A percentile compares a stretch with the other conserved stretches of the same genome.
Conservation (phyloP, 2,113 vertebrate genomes). For the Pungitius pungitius region DNA sequence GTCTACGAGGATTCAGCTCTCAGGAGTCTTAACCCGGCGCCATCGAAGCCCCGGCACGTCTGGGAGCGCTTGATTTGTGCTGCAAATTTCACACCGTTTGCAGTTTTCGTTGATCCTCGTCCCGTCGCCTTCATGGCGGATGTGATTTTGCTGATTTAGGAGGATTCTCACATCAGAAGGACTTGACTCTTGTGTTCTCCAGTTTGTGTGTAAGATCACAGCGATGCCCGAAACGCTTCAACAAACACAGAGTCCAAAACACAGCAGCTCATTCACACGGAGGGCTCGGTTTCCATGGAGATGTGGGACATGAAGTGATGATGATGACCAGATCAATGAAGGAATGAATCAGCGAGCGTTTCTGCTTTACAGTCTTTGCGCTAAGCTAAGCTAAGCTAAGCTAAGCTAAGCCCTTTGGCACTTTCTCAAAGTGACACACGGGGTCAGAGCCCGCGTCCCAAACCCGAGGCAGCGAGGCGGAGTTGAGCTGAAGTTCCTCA, state of each 20-base stretch:
- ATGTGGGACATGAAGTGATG: not conserved
- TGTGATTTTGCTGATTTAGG: too few species aligned
- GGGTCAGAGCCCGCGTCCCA: too few species aligned
- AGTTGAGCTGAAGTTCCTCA: not conserved
- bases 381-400: conserved; percentile 2
- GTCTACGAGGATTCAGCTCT: conserved; percentile 8
- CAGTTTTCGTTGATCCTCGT: not conserved
- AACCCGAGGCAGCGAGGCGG: too few species aligned
- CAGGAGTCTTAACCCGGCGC: conserved; percentile 1
- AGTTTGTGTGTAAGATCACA: not conserved
- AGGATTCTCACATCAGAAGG: too few species aligned
- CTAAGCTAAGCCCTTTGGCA: not conserved
- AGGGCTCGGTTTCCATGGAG: conserved; percentile 62
- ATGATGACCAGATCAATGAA: not conserved
- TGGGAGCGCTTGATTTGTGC: conserved; percentile 28
- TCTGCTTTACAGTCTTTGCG: not conserved
- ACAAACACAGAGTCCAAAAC: not conserved
- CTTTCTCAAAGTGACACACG: too few species aligned
- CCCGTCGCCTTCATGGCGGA: too few species aligned
- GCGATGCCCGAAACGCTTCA: not conserved
- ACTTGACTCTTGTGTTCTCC: not conserved
- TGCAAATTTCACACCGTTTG: conserved; percentile 1
- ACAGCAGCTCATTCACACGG: conserved; percentile 44
- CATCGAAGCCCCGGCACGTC: conserved; percentile 15
- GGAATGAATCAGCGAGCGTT: not conserved